Conservation (phyloP, 1,140 invertebrate genomes). For the Polyergus mexicanus region DNA sequence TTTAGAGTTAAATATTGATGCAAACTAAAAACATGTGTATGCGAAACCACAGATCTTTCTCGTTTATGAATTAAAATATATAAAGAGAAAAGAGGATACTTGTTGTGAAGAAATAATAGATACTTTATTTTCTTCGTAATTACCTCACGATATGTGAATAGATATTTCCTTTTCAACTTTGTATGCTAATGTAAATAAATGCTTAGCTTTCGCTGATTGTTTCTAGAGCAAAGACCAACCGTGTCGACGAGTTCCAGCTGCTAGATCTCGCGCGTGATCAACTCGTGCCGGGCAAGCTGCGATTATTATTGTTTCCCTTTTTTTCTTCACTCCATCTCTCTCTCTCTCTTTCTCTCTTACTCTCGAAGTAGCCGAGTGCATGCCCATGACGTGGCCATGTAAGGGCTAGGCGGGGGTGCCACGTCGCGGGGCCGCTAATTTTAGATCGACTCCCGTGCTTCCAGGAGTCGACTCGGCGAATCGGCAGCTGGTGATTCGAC, state of each 20-base stretch:
- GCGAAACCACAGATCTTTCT: not conserved
- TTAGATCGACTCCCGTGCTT: constrained; percentile 79
- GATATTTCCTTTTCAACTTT: constrained; percentile 13
- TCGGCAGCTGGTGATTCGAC: constrained; percentile 82
- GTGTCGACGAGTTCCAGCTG: constrained; percentile 65
- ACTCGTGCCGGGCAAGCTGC: constrained; percentile 57
- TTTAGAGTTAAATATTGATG: not conserved
- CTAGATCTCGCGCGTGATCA: constrained; percentile 70
- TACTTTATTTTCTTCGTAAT: not conserved
- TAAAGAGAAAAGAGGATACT: not conserved
- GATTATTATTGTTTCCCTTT: constrained; percentile 76
- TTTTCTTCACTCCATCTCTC: constrained; percentile 20
- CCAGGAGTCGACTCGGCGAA: constrained; percentile 75
- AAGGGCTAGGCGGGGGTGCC: constrained; percentile 77
- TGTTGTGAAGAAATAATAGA: not conserved
- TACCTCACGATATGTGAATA: not conserved
- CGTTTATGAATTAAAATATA: not conserved
- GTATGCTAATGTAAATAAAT: constrained; percentile 10
- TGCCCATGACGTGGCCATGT: constrained; percentile 73
- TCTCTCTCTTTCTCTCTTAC: constrained; percentile 13
- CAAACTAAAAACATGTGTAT: not conserved
- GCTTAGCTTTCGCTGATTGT: constrained; percentile 9
- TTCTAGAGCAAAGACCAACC: constrained; percentile 36
- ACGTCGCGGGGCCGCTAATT: constrained; percentile 77
- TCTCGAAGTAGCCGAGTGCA: constrained; percentile 67